A percentile compares a stretch with the other conserved stretches of the same genome.
Conservation (phyloP, 2,888 invertebrate species). For the Cheiracanthium punctorium region DNA sequence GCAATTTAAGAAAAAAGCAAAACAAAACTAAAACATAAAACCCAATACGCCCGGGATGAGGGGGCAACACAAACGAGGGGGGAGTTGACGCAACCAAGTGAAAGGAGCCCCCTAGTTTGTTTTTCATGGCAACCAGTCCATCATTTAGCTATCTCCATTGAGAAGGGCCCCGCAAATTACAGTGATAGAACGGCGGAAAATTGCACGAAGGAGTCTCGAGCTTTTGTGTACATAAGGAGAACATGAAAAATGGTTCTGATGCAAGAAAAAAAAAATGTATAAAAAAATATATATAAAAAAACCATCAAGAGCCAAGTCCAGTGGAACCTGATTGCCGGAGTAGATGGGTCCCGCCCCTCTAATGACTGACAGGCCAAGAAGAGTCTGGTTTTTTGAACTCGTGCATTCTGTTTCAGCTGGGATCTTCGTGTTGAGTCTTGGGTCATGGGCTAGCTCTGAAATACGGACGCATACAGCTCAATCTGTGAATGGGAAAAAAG, state of each 20-base stretch:
- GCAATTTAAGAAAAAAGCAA: not conserved
- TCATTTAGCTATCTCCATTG: conserved; percentile 22
- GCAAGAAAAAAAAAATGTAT: not conserved
- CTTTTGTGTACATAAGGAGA: conserved; percentile 67
- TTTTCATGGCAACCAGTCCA: conserved; percentile 25
- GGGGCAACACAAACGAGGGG: not conserved
- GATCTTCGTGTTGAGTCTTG: not conserved
- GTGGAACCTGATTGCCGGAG: conserved; percentile 48
- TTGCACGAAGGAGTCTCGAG: conserved; percentile 27
- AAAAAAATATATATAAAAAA: too few species aligned
- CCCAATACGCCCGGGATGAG: not conserved
- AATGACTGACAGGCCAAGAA: conserved; percentile 40
- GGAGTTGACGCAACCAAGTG: conserved; percentile 2
- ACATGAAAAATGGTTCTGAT: conserved; percentile 63
- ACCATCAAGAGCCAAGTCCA: not conserved
- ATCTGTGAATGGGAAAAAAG: not conserved
- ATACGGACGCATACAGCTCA: not conserved
- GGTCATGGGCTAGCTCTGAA: not conserved
- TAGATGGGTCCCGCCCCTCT: conserved; percentile 50
- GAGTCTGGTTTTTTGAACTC: not conserved
- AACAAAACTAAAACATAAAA: not conserved
- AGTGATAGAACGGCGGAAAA: conserved; percentile 53
- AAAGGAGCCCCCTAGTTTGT: conserved; percentile 1
- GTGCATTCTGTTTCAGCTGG: not conserved
- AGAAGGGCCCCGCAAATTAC: conserved; percentile 44